Evolutionary conservation across 2,888 invertebrate species (phyloP).

Genomic region (Macrostomum cliftonense): DNA sequence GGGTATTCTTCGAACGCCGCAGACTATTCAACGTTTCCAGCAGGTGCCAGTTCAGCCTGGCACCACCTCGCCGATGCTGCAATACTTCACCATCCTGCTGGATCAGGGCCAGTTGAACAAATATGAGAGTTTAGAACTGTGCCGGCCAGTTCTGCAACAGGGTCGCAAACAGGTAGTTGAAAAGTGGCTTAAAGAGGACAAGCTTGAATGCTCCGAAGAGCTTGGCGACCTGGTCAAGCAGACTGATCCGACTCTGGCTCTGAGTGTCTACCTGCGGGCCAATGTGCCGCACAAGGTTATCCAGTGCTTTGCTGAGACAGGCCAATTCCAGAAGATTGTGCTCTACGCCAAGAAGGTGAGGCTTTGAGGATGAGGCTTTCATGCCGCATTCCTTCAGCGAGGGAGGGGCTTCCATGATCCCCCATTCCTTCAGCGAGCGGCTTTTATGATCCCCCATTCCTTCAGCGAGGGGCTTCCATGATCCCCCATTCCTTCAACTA

Average conservation of each 20-base stretch:
- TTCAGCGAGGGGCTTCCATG: too few species aligned
- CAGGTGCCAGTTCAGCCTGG: constrained; percentile 82
- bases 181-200: constrained; percentile 96
- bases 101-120: constrained; percentile 95
- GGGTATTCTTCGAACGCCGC: constrained; percentile 86
- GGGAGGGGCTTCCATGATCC: too few species aligned
- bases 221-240: constrained; percentile 91
- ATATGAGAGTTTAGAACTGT: constrained; percentile 89
- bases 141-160: constrained; percentile 84
- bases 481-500: too few species aligned
- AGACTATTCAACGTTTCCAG: constrained; percentile 94
- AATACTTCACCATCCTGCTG: constrained; percentile 92
- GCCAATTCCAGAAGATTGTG: constrained; percentile 97
- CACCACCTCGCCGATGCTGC: constrained; percentile 81
- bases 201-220: constrained; percentile 93
- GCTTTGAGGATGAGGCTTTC: too few species aligned
- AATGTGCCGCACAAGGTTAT: constrained; percentile 96
- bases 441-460: too few species aligned
- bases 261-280: constrained; percentile 87
- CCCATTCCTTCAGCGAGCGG: too few species aligned
- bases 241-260: constrained; percentile 78
- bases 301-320: constrained; percentile 97
- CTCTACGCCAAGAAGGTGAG: constrained; percentile 85
- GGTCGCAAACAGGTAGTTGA: constrained; percentile 84
- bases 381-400: too few species aligned